Evolutionary conservation across 2,797 vertebrate species (phyloP).

Genomic region (Sebastes kiyomatsui): DNA sequence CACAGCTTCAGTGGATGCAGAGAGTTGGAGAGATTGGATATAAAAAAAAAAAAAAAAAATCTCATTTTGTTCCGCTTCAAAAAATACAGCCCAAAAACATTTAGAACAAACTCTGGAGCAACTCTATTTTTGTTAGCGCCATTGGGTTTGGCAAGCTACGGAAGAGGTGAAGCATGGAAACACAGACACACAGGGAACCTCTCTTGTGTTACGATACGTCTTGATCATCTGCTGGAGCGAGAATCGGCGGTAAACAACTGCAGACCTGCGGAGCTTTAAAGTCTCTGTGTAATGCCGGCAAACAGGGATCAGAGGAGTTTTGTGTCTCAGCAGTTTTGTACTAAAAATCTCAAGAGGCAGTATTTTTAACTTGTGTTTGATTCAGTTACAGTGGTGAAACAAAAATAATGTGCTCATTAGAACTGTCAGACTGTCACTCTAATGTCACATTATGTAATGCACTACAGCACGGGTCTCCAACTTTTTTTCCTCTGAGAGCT

Average conservation of each 20-base stretch:
- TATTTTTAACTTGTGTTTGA: slow-evolving; percentile 20
- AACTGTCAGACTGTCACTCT: slow-evolving; percentile 14
- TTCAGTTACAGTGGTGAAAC: slow-evolving; percentile 21
- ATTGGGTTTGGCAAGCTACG: slow-evolving; percentile 12
- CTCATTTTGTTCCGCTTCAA: background rate
- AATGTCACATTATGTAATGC: background rate
- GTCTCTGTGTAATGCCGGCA: background rate
- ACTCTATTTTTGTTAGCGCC: background rate
- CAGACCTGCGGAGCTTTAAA: slow-evolving; percentile 29
- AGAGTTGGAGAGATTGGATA: slow-evolving; percentile 13
- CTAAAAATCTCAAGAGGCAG: slow-evolving; percentile 1
- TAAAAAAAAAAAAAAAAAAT: slow-evolving; percentile 10
- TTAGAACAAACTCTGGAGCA: slow-evolving; percentile 16
- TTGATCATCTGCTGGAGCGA: slow-evolving; percentile 44
- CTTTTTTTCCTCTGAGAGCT: no score
- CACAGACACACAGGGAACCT: background rate
- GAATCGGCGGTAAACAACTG: slow-evolving; percentile 37
- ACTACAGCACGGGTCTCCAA: background rate
- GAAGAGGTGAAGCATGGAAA: slow-evolving; percentile 22
- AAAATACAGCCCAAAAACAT: slow-evolving; percentile 16
- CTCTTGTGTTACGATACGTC: slow-evolving; percentile 4
- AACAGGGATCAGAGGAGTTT: slow-evolving; percentile 24
- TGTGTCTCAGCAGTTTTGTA: slow-evolving; percentile 22
- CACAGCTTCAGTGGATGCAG: background rate
- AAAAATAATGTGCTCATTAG: slow-evolving; percentile 34